A percentile compares a stretch with the other conserved stretches of the same genome.
These are phyloP conservation scores for Chiridota heheva DNA, from an alignment of 35 echinoderm and acorn worm genomes.

Conservation along the genomic window DNA sequence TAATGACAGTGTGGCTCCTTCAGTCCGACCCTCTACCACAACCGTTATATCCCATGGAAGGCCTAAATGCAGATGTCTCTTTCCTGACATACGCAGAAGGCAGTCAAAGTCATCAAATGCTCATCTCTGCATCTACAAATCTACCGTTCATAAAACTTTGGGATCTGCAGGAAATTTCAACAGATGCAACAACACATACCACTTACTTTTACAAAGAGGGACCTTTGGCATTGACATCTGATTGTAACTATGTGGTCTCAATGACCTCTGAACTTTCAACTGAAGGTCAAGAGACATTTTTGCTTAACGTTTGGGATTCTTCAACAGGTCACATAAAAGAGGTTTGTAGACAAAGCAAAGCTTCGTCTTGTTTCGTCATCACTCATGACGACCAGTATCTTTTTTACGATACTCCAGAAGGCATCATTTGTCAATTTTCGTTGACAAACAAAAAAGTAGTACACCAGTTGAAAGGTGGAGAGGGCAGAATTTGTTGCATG, in stretches of 20 bases:
- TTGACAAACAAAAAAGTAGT: conserved; percentile 2
- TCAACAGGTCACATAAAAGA: conserved; percentile 5
- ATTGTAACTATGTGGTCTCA: conserved; percentile 23
- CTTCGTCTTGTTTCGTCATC: conserved; percentile 12
- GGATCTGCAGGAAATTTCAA: conserved; percentile 37
- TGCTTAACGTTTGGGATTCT: conserved; percentile 35
- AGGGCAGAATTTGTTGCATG: conserved; percentile 24
- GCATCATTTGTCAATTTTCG: conserved; percentile 21
- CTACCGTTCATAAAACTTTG: conserved; percentile 44
- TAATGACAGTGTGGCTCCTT: conserved; percentile 43
- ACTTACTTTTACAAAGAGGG: conserved; percentile 46
- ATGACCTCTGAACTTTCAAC: conserved; percentile 22
- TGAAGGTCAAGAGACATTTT: neutral
- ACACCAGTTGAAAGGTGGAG: conserved; percentile 11
- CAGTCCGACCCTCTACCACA: conserved; percentile 17
- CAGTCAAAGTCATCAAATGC: conserved; percentile 21
- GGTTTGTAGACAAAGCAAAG: neutral
- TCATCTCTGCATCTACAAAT: conserved; percentile 39
- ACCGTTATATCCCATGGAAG: conserved; percentile 29
- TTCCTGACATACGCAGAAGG: conserved; percentile 21
- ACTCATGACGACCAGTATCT: conserved; percentile 22
- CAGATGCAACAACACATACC: conserved; percentile 7
- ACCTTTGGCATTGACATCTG: conserved; percentile 25
- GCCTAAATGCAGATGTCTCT: conserved; percentile 42
- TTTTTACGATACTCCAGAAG: conserved; percentile 33